Evolutionary conservation across 1,140 invertebrate species (phyloP), one percentile per base, ranked within the genome.

Genomic region (Lepidurus couesii): DNA sequence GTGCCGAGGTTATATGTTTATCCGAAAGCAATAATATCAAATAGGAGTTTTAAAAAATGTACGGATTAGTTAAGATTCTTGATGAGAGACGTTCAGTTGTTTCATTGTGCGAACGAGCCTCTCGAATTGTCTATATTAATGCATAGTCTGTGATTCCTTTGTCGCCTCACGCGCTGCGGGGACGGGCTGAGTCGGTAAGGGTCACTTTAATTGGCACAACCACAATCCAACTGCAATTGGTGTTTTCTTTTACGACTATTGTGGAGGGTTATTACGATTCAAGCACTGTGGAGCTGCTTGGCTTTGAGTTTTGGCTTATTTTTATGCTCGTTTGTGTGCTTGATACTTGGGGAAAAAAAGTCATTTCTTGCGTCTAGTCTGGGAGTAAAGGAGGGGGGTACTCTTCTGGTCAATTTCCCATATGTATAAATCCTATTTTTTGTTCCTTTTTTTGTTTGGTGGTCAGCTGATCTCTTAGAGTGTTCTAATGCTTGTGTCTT

Each of bases 401-500:
- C 2, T 73, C 16, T 73, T 6, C 21, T 73, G 34, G 34, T 34
- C 34, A 34, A 34, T 34, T 34, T 34, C 34, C 34, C 34, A 34
- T 34, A 34, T 34, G 4, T 34, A 34, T 34, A 34, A 34, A 34
- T 34, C 34, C 2, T 4, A 34, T 0, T 34, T 34, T 78, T 43
- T n/a, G 16, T 24, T 77, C 0, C 43, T 26, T 74, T 74, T 53
- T 44, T n/a, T 43, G n/a, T 34, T 42, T 44, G 43, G 79, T 74
- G 79, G 76, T 73, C 65, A 65, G 78, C 44, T 44, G 21, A 16
- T 75, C 13, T 42, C 13, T 7, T 24, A 5, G 24, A 26, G 16
- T 73, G 65, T 78, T 45, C 47, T 21, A 65, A 65, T 65, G 53
- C 53, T 65, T 65, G 53, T 65, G 53, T 21, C 53, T 65, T 65